A percentile compares a stretch with the other conserved stretches of the same genome.
These are phyloP conservation scores for Agrotis ipsilon DNA, from an alignment of 2,888 invertebrate genomes.

Conservation along the genomic window DNA sequence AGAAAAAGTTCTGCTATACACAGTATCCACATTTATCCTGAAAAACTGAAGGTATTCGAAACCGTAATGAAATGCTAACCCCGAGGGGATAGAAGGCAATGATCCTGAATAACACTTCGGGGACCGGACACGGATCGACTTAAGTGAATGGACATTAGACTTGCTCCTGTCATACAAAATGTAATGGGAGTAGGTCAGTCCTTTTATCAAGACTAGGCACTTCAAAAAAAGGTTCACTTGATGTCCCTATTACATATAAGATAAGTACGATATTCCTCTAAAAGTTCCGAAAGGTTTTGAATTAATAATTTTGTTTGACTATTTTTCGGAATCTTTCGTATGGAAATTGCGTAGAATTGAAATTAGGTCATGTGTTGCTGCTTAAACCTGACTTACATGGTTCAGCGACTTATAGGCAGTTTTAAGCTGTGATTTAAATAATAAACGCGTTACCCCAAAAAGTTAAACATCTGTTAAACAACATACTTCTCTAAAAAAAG, in stretches of 20 bases:
- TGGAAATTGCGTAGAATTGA: background rate
- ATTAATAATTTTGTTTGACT: slow-evolving; percentile 18
- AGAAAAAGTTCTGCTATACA: slow-evolving; percentile 2
- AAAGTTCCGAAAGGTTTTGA: slow-evolving; percentile 17
- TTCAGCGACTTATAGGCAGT: background rate
- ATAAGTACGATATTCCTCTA: slow-evolving; percentile 24
- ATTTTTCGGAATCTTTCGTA: background rate
- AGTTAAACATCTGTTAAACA: too few species aligned
- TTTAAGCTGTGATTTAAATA: background rate
- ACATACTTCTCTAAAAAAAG: too few species aligned
- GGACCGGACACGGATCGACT: slow-evolving; percentile 50
- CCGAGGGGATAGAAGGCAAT: slow-evolving; percentile 41
- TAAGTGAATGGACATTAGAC: slow-evolving; percentile 61
- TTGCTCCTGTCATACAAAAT: slow-evolving; percentile 60
- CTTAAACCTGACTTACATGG: background rate
- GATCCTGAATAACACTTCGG: slow-evolving; percentile 54
- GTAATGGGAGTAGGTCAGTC: slow-evolving; percentile 48
- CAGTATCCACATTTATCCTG: slow-evolving; percentile 10
- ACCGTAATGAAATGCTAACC: slow-evolving; percentile 49
- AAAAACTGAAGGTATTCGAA: slow-evolving; percentile 36
- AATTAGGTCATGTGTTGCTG: background rate
- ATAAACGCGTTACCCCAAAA: too few species aligned
- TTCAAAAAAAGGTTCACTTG: slow-evolving; percentile 41
- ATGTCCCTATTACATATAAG: slow-evolving; percentile 29
- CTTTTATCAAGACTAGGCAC: slow-evolving; percentile 46